These are phyloP conservation scores for Amphiura filiformis DNA, from an alignment of 35 echinoderm and acorn worm genomes.

Conservation along the genomic window DNA sequence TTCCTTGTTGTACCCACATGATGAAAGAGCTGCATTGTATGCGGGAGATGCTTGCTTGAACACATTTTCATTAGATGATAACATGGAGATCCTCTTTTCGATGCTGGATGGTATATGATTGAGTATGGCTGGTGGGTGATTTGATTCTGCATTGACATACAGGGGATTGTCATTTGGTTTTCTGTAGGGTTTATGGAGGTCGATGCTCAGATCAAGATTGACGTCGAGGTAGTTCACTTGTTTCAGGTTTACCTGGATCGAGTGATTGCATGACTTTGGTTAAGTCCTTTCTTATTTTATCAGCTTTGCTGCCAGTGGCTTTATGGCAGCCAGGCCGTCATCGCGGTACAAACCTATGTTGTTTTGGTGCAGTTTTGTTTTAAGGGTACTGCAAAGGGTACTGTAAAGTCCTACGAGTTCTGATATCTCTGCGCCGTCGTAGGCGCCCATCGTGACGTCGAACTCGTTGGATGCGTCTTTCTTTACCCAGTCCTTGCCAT, in stretches of 20 bases:
- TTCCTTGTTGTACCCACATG: background rate
- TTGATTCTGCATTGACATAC: background rate
- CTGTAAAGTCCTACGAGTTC: background rate
- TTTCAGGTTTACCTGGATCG: background rate
- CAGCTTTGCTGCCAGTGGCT: too few relatives aligned
- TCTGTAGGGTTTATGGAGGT: background rate
- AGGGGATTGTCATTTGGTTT: too few relatives aligned
- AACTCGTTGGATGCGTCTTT: background rate
- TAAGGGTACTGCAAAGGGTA: background rate
- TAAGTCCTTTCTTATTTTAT: conserved; percentile 21
- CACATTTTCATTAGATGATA: background rate
- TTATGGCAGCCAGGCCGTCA: conserved; percentile 41
- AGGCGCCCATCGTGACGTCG: conserved; percentile 16
- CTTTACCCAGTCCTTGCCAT: background rate
- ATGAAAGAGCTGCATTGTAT: conserved; percentile 5
- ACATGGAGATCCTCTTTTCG: background rate
- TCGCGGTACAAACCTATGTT: conserved; percentile 36
- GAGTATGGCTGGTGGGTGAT: conserved; percentile 11
- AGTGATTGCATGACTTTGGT: background rate
- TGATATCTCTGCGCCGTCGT: background rate
- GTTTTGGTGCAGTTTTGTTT: background rate
- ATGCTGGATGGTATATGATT: background rate
- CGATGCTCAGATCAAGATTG: background rate
- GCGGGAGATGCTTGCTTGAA: conserved; percentile 18
- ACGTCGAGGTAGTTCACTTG: conserved; percentile 15